These are phyloP conservation scores for Eristalis pertinax DNA, from an alignment of 2,888 invertebrate genomes.

Conservation along the genomic window DNA sequence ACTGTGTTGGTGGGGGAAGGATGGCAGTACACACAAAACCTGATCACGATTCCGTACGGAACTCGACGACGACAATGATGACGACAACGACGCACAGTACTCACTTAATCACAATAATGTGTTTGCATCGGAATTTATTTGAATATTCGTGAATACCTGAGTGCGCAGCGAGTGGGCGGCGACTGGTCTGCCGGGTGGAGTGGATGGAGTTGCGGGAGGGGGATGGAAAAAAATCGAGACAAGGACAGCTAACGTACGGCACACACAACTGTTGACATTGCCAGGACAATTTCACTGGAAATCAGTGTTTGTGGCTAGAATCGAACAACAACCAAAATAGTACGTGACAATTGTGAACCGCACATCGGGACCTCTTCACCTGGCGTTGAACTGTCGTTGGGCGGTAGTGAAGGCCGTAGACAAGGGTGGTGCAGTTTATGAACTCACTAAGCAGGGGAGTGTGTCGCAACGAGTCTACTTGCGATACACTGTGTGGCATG, in stretches of 20 bases:
- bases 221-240: constrained; percentile 3
- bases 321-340: constrained; percentile 67
- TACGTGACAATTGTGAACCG: constrained; percentile 64
- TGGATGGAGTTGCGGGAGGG: constrained; percentile 26
- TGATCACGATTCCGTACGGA: constrained; percentile 63
- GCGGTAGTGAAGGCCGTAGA: not conserved
- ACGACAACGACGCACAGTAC: constrained; percentile 58
- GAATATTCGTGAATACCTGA: constrained; percentile 63
- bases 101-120: constrained; percentile 73
- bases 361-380: constrained; percentile 38
- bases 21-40: constrained; percentile 20
- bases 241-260: not conserved
- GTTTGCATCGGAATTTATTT: constrained; percentile 69
- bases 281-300: constrained; percentile 46
- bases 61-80: constrained; percentile 47
- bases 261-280: constrained; percentile 66
- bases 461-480: constrained; percentile 13
- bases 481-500: constrained; percentile 5
- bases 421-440: constrained; percentile 14
- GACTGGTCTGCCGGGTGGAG: not conserved
- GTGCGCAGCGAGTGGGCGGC: constrained; percentile 3
- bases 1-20: not conserved
- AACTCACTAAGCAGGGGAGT: constrained; percentile 28
- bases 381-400: constrained; percentile 24
- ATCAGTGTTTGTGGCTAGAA: constrained; percentile 66